Conservation (phyloP, 2,888 invertebrate species). For the Cloeon dipterum region DNA sequence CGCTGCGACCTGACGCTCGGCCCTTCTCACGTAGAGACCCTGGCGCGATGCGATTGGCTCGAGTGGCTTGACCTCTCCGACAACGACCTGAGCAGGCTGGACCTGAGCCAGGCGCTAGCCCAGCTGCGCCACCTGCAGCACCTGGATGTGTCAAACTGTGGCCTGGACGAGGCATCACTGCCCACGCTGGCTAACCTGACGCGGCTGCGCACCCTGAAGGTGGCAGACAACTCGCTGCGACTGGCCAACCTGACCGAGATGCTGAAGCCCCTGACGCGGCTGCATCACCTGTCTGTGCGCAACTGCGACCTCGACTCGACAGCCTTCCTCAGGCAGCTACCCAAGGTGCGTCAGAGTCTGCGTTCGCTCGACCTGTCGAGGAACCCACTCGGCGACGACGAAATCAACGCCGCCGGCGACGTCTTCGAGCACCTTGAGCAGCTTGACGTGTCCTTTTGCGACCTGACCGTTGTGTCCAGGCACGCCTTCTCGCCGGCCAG, state of each 20-base stretch:
- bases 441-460: conserved; percentile 2
- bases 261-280: conserved; percentile 27
- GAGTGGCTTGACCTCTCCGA: conserved; percentile 36
- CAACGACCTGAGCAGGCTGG: conserved; percentile 37
- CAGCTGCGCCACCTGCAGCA: conserved; percentile 36
- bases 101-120: conserved; percentile 36
- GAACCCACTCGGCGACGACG: neutral
- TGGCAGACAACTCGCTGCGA: conserved; percentile 42
- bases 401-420: neutral
- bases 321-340: neutral
- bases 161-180: conserved; percentile 16
- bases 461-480: neutral
- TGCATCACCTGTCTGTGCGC: neutral
- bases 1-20: neutral
- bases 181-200: conserved; percentile 44
- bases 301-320: neutral
- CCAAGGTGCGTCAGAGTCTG: neutral
- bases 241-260: conserved; percentile 41
- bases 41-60: conserved; percentile 24
- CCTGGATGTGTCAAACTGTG: conserved; percentile 42
- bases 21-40: neutral
- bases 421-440: neutral
- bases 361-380: neutral
- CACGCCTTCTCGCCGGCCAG: neutral
- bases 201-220: conserved; percentile 33